phyloP scores from a whole-genome alignment of 2,888 invertebrate species.

The Thymelicus acteon region DNA sequence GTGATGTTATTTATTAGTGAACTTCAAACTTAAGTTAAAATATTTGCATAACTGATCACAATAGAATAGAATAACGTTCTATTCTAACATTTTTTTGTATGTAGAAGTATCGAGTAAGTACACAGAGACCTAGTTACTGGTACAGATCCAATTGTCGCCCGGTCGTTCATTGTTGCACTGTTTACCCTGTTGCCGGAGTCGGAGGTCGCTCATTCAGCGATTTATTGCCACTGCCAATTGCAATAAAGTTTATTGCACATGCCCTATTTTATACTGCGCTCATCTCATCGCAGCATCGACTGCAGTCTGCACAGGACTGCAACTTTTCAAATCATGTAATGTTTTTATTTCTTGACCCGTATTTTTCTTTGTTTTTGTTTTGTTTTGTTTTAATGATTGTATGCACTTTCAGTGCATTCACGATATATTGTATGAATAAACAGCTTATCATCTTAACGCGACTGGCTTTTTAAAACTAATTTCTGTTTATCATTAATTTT shows the following conservation, averaged over 20 bases:
- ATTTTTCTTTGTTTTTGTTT: too few species aligned
- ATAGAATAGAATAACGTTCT: too few species aligned
- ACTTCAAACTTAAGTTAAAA: too few species aligned
- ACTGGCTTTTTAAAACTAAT: too few species aligned
- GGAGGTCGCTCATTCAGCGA: constrained; percentile 20
- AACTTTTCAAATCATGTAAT: not conserved
- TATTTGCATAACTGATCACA: too few species aligned
- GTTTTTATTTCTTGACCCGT: not conserved
- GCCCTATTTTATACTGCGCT: constrained; percentile 9
- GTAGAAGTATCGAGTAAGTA: not conserved
- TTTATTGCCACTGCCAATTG: constrained; percentile 24
- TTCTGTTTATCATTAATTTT: too few species aligned
- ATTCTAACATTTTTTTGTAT: too few species aligned
- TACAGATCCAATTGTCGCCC: constrained; percentile 21
- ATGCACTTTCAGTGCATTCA: too few species aligned
- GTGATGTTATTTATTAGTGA: too few species aligned
- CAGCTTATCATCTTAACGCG: too few species aligned
- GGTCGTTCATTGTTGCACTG: constrained; percentile 13
- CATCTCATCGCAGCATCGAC: not conserved
- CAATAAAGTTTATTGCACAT: constrained; percentile 26
- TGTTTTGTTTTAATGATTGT: too few species aligned
- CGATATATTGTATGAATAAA: too few species aligned
- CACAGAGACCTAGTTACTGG: constrained; percentile 5
- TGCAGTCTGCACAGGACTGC: not conserved
- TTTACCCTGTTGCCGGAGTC: constrained; percentile 6